These are phyloP conservation scores for Ornithoptera alexandrae DNA, from an alignment of 2,888 invertebrate genomes.

Conservation along the genomic window DNA sequence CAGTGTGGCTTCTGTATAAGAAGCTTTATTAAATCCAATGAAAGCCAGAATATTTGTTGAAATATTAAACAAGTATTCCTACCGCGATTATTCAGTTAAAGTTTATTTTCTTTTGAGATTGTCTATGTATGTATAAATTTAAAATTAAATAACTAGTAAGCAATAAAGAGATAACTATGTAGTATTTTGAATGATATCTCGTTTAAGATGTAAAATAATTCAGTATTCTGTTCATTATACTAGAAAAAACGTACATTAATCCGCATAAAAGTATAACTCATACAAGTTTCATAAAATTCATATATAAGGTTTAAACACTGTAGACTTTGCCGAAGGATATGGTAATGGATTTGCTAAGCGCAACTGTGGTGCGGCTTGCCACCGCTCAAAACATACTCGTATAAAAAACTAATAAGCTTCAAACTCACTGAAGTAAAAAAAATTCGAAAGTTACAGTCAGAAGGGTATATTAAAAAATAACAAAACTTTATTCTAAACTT, in stretches of 20 bases:
- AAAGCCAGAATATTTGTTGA: conserved; percentile 7
- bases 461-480: neutral
- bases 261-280: neutral
- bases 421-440: neutral
- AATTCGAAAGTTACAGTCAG: neutral
- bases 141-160: no score
- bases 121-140: no score
- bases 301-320: neutral
- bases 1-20: conserved; percentile 5
- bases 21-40: conserved; percentile 1
- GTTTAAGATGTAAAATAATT: no score
- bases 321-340: neutral
- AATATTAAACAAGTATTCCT: conserved; percentile 2
- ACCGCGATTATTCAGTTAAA: neutral
- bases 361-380: neutral
- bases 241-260: no score
- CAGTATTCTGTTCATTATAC: no score
- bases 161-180: no score
- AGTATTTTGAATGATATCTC: no score
- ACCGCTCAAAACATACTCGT: neutral
- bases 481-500: neutral
- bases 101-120: neutral
- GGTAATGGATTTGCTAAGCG: neutral
- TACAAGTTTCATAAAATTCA: neutral
- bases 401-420: conserved; percentile 2